phyloP scores from a whole-genome alignment of 2,113 vertebrate genomes.

The Nycticryphes semicollaris region DNA sequence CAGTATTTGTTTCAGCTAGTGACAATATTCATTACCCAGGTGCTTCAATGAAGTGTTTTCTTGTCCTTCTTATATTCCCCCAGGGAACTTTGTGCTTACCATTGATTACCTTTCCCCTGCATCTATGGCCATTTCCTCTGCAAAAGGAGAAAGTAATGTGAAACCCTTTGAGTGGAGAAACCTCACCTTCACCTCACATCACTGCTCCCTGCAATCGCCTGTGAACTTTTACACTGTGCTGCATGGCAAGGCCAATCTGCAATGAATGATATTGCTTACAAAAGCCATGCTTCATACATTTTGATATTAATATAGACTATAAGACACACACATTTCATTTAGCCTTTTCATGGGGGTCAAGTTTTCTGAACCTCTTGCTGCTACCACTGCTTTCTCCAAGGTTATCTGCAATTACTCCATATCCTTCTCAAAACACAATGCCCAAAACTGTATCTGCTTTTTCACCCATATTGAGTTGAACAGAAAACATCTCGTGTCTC shows the following conservation, averaged over 20 bases:
- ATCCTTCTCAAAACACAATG: not conserved
- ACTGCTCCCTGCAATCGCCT: not conserved
- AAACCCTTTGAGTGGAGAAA: not conserved
- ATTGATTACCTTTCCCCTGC: not conserved
- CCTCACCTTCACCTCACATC: not conserved
- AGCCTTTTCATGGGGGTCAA: not conserved
- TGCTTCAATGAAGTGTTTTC: not conserved
- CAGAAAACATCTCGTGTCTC: not conserved
- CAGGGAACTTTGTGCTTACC: not conserved
- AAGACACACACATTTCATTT: not conserved
- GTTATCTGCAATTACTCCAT: not conserved
- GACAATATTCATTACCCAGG: not conserved
- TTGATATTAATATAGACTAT: not conserved
- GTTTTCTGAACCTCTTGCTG: not conserved
- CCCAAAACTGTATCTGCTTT: not conserved
- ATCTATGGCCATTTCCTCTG: not conserved
- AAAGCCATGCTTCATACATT: not conserved
- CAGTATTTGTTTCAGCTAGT: not conserved
- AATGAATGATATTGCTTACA: not conserved
- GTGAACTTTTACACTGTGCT: not conserved
- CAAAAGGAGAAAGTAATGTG: not conserved
- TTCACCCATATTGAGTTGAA: not conserved
- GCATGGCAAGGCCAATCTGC: not conserved
- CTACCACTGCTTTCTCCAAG: not conserved
- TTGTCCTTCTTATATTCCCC: not conserved